Conservation (phyloP, 2,888 invertebrate species). For the Sphaeridia pumilis region DNA sequence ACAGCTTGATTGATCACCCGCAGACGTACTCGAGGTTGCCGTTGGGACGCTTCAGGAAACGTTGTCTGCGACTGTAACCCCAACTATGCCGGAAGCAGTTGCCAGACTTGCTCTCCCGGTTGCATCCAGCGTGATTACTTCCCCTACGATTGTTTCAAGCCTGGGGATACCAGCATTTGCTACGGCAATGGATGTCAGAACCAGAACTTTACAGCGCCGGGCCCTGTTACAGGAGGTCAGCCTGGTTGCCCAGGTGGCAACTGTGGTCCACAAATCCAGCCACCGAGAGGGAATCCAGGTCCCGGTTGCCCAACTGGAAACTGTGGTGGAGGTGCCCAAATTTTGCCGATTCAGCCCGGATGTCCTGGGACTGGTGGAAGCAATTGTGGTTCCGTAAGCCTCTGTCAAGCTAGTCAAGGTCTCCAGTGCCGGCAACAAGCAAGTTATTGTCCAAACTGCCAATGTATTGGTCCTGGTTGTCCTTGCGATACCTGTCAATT, state of each 20-base stretch:
- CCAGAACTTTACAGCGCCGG: background rate
- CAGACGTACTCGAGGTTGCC: slow-evolving; percentile 3
- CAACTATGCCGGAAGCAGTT: slow-evolving; percentile 24
- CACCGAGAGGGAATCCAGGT: background rate
- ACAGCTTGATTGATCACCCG: background rate
- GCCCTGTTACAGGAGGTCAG: background rate
- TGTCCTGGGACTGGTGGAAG: background rate
- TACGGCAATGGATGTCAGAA: background rate
- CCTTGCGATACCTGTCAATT: slow-evolving; percentile 4
- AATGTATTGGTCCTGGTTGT: background rate
- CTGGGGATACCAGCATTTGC: background rate
- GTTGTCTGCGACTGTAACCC: slow-evolving; percentile 23
- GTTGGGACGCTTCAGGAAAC: slow-evolving; percentile 17
- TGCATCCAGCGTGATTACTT: background rate
- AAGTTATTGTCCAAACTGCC: background rate
- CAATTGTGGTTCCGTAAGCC: background rate
- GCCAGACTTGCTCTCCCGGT: slow-evolving; percentile 7
- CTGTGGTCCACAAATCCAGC: background rate
- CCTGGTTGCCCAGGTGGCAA: background rate
- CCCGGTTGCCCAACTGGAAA: background rate
- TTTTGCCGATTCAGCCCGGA: no score
- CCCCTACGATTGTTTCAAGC: slow-evolving; percentile 5
- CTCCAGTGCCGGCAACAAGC: background rate
- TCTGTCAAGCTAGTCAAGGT: background rate
- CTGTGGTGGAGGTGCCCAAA: background rate